Evolutionary conservation across 2,888 invertebrate genomes (phyloP), one percentile per base, ranked within the genome.

Genomic region (Phalangium opilio): DNA sequence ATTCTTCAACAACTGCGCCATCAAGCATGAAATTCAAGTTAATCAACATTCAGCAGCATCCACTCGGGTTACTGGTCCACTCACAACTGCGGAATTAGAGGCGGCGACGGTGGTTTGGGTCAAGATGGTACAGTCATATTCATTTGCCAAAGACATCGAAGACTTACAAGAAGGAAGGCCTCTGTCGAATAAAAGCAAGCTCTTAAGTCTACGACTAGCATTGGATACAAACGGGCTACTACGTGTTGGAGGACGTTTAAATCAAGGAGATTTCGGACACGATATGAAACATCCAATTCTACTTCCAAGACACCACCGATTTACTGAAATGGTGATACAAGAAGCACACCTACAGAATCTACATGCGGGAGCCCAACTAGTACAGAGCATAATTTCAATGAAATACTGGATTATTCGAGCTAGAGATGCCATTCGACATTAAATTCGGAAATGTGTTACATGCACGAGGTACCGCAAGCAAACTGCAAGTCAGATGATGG

Each of bases 341-440:
- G 21, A 45, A 7, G 7, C 18, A 15, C 45, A 45, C 34, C n/a
- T 27, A 38, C 20, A 10, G 14, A n/a, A 44, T 39, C 21, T 36
- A 5, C 38, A 44, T 39, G 15, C 27, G 3, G 44, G 44, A 11
- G n/a, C 40, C 8, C 21, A 39, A 14, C 5, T 19, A 27, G n/a
- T 38, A 12, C n/a, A 27, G 2, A 10, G 32, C 8, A 3, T 12
- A 8, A 20, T 35, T 12, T 21, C 15, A 15, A 32, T 35, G 20
- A n/a, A 20, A 27, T 45, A 15, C 40, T 40, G 39, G 45, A 8
- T 32, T 5, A 39, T 45, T 27, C 14, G 19, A 10, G 45, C 27
- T 19, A 21, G 40, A 39, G 18, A 21, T 12, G n/a, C 32, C 3
- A 12, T 15, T 15, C 17, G 20, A 18, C 14, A 17, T n/a, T n/a